Evolutionary conservation across 2,888 invertebrate genomes (phyloP), one percentile per base, ranked within the genome.

Genomic region (Nycteola revayana): DNA sequence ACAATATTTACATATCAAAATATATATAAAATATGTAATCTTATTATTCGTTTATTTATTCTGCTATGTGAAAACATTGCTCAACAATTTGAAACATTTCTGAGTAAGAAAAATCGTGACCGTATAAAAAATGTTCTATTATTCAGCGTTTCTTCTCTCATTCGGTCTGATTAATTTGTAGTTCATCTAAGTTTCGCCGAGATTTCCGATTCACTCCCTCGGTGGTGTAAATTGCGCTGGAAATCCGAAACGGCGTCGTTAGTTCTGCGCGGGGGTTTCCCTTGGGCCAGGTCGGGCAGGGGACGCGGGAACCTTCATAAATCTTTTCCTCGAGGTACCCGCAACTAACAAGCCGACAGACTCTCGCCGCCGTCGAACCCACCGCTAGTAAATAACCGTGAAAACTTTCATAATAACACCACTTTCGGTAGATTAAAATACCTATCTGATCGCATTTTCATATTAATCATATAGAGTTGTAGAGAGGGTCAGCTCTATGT

Each of bases 211-310:
- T 68, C 57, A 60, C 68, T 69, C 71, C 66, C 66, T 57, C 61
- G 59, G 63, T 60, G 70, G 80, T 78, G 83, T 85, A 86, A 87
- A 84, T 86, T 83, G 78, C 76, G 73, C 76, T 81, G 60, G 84
- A 82, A 84, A 85, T 82, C 76, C 78, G 80, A 83, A 76, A 75
- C 79, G 80, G 75, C 75, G 65, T 84, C 84, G 85, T 87, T 86
- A 85, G 82, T 81, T 86, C 71, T 71, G 73, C 74, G 69, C 63
- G 57, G 68, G 69, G 75, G 67, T 66, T 66, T 81, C 86, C 86
- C 78, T 59, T 64, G 85, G 82, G 84, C 72, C 72, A 71, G 70
- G 71, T 63, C 70, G 75, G 69, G 70, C 55, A 63, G 72, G 68
- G 78, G 78, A 77, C 75, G 74, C 55, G 67, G 67, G 65, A 71